Evolutionary conservation across 2,888 invertebrate genomes (phyloP).

Genomic region (Ormyrus labotus): DNA sequence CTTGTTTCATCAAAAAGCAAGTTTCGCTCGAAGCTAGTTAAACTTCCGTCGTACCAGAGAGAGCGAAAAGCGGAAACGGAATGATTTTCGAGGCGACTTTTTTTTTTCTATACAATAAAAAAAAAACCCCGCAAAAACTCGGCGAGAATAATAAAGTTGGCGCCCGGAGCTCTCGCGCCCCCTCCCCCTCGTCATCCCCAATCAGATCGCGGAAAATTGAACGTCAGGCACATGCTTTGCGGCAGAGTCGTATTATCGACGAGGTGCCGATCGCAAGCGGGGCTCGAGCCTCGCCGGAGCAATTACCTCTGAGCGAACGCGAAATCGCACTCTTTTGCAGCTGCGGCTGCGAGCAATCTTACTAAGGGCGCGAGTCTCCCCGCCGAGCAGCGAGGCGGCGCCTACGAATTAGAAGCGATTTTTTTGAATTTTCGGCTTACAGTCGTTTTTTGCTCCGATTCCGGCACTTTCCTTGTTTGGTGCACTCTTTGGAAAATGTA

Average conservation of each 20-base stretch:
- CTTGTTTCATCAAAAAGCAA: constrained; percentile 5
- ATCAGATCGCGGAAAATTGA: constrained; percentile 52
- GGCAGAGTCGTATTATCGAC: constrained; percentile 12
- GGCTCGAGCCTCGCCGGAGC: constrained; percentile 29
- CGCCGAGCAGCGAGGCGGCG: too few species aligned
- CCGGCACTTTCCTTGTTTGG: too few species aligned
- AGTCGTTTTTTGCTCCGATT: too few species aligned
- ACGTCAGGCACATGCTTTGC: constrained; percentile 45
- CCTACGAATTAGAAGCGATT: too few species aligned
- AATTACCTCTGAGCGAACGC: constrained; percentile 34
- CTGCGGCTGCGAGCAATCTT: too few species aligned
- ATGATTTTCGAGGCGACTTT: background rate
- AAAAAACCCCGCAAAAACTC: constrained; percentile 4
- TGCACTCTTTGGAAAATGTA: too few species aligned
- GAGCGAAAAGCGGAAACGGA: background rate
- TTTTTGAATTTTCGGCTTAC: too few species aligned
- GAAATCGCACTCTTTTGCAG: background rate
- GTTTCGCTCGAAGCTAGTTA: constrained; percentile 16
- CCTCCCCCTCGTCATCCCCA: constrained; percentile 29
- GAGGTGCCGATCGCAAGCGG: constrained; percentile 48
- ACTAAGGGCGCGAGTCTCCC: too few species aligned
- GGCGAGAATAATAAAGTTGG: constrained; percentile 41
- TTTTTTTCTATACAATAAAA: background rate
- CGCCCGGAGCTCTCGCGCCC: background rate
- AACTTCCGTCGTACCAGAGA: background rate